Base-by-base conservation (phyloP, 2,888 invertebrate genomes). In the Poecilobothrus nobilitatus region DNA sequence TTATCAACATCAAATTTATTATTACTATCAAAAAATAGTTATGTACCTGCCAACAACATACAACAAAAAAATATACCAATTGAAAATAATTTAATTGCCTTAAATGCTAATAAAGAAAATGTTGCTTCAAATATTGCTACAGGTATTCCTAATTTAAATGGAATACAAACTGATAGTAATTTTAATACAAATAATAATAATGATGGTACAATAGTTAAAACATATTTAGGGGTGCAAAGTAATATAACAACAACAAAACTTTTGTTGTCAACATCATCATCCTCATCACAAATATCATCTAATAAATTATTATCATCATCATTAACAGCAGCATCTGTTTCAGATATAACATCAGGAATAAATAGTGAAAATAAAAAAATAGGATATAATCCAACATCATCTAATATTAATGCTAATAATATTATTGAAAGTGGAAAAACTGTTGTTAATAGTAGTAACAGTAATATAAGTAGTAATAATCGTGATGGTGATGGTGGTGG, bases 191-290 rank as follows among this genome's bases (percentile, higher is more conserved):
- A 41, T 53, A 53, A 53, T 53, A 53, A 53, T 53, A 18, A 18
- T 37, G 37, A 53, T 37, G 37, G 12, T 12, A 71, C 71, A 65
- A 70, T 70, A 63, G 67, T 70, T 15, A 65, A 70, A 67, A 72
- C 70, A 15, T 72, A 72, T 66, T 68, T 72, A 66, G 70, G 70
- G 44, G 70, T 70, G 70, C 70, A 71, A 69, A 70, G 67, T 22
- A 71, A 70, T 64, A 67, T 70, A 9, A 71, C 69, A 63, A 66
- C 67, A 20, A 66, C 68, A 53, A 27, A 71, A 80, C 27, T 27
- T 4, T 27, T 27, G 27, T 27, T 5, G 5, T 27, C 27, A 79
- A 12, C 73, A 74, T 68, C 61, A 20, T 62, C 20, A 62, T 9
- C 27, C 5, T 27, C 27, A 27, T 27, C 27, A 27, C 27, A 27